Evolutionary conservation across 1,140 invertebrate genomes (phyloP).

Genomic region (Drosophila guanche): DNA sequence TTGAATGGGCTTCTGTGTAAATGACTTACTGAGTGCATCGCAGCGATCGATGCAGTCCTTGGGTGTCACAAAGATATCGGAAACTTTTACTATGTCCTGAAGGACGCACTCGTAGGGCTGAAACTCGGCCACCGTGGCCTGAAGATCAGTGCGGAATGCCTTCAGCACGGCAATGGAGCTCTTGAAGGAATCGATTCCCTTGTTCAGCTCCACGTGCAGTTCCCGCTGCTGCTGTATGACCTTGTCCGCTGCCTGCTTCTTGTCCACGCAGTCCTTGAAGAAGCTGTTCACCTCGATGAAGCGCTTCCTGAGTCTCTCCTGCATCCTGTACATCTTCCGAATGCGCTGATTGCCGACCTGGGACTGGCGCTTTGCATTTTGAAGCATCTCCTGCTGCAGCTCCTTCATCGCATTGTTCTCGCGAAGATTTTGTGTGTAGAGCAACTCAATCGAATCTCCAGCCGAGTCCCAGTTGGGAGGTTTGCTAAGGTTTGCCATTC

Average conservation of each 20-base stretch:
- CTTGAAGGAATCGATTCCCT: conserved; percentile 44
- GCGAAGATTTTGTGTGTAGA: conserved; percentile 65
- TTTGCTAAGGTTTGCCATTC: too few relatives aligned
- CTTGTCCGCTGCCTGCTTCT: conserved; percentile 59
- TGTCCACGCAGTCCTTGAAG: conserved; percentile 71
- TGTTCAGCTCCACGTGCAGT: conserved; percentile 45
- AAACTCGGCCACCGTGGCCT: conserved; percentile 62
- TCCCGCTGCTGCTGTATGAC: conserved; percentile 44
- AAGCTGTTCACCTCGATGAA: conserved; percentile 74
- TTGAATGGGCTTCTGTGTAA: background rate
- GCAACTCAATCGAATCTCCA: conserved; percentile 65
- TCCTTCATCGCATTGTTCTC: conserved; percentile 66
- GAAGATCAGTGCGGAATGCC: conserved; percentile 42
- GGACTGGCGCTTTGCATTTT: conserved; percentile 48
- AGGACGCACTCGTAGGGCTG: conserved; percentile 70
- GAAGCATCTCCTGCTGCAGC: conserved; percentile 57
- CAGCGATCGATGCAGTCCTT: conserved; percentile 80
- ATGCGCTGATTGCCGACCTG: conserved; percentile 63
- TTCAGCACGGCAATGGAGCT: conserved; percentile 29
- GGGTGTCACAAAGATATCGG: conserved; percentile 67
- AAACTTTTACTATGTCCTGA: conserved; percentile 67
- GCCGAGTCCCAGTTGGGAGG: conserved; percentile 73
- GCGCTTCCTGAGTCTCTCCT: conserved; percentile 60
- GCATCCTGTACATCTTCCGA: conserved; percentile 63
- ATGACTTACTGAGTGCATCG: conserved; percentile 72